phyloP scores from a whole-genome alignment of 2,888 invertebrate genomes.

The Chloromyia formosa region DNA sequence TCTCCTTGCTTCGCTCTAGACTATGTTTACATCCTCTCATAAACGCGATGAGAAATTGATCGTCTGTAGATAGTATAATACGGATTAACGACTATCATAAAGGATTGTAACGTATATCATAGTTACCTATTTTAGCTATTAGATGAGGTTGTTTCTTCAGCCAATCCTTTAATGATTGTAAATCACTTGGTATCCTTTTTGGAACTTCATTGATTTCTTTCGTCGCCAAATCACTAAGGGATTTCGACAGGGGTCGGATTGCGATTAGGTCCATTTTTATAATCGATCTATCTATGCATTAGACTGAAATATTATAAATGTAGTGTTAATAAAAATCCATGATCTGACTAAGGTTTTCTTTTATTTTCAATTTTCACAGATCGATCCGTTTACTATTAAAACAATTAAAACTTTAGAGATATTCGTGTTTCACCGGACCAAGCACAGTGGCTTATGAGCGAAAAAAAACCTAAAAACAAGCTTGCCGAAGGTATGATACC shows the following conservation, averaged over 20 bases:
- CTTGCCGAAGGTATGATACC: no score
- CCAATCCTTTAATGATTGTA: slow-evolving; percentile 68
- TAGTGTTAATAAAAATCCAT: no score
- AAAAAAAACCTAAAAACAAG: no score
- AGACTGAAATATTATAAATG: no score
- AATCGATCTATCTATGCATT: no score
- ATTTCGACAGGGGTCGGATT: slow-evolving; percentile 58
- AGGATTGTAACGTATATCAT: not conserved
- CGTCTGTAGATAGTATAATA: slow-evolving; percentile 62
- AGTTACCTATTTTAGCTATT: slow-evolving; percentile 67
- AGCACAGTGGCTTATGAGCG: no score
- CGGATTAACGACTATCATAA: not conserved
- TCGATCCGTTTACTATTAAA: no score
- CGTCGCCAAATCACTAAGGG: slow-evolving; percentile 65
- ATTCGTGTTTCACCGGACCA: no score
- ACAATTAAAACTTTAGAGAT: no score
- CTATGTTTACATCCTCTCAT: slow-evolving; percentile 74
- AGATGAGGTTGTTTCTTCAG: slow-evolving; percentile 68
- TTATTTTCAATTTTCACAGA: no score
- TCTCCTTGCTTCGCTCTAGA: slow-evolving; percentile 70
- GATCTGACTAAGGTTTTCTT: no score
- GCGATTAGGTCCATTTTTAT: not conserved
- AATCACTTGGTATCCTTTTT: slow-evolving; percentile 63
- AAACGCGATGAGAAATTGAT: slow-evolving; percentile 71
- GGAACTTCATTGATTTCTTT: slow-evolving; percentile 68